Evolutionary conservation across 1,140 invertebrate species (phyloP).

Genomic region (Drosophila lacteicornis): DNA sequence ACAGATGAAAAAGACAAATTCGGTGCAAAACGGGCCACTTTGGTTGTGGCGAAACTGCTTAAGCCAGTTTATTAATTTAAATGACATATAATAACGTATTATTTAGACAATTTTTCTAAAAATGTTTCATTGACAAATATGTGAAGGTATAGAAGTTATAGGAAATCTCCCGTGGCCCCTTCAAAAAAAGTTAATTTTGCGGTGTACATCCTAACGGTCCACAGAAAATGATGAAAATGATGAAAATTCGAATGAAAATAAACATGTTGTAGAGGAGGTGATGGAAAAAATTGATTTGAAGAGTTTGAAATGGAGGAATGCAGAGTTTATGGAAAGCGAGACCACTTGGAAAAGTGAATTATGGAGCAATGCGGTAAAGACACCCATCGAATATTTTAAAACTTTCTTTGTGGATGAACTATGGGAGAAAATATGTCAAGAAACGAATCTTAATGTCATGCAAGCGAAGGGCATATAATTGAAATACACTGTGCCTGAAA

Average conservation of each 20-base stretch:
- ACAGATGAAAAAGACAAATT: too few species aligned
- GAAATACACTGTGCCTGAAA: slow-evolving; percentile 27
- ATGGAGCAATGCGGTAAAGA: background rate
- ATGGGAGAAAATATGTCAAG: slow-evolving; percentile 38
- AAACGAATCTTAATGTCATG: slow-evolving; percentile 16
- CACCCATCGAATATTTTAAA: slow-evolving; percentile 10
- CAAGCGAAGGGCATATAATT: slow-evolving; percentile 31
- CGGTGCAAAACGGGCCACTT: too few species aligned
- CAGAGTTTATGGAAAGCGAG: too few species aligned
- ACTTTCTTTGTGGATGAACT: slow-evolving; percentile 32
- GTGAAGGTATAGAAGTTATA: too few species aligned
- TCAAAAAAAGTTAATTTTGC: too few species aligned
- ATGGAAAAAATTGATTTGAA: slow-evolving; percentile 35
- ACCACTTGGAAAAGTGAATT: slow-evolving; percentile 10
- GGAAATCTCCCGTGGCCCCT: too few species aligned
- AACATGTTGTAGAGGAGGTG: slow-evolving; percentile 23
- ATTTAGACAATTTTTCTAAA: background rate
- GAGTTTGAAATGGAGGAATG: background rate
- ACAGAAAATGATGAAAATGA: background rate
- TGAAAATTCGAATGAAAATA: slow-evolving; percentile 20
- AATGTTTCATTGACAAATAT: too few species aligned
- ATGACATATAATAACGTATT: too few species aligned
- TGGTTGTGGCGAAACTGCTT: too few species aligned
- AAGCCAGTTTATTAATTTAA: too few species aligned
- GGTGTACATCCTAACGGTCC: too few species aligned